Evolutionary conservation across 1,140 invertebrate species (phyloP), one percentile per base, ranked within the genome.

Genomic region (Drosophila malerkotliana): DNA sequence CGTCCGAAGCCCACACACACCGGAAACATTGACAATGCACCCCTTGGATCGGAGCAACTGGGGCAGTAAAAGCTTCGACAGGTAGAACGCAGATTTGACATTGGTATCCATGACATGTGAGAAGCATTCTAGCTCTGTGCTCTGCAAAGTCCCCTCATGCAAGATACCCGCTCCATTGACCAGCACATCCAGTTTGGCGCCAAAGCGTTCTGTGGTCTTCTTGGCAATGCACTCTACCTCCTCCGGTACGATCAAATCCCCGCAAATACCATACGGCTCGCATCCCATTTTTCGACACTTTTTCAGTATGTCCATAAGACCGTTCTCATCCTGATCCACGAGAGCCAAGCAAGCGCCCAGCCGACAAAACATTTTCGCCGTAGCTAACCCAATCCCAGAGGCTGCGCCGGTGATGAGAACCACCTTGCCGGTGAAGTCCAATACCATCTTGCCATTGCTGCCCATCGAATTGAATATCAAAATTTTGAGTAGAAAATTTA

Each of bases 11-110:
- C 97, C 97, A 85, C 94, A 95, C 0, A 98, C 96, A 90, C 97
- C 98, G 7, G 97, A 98, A 0, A 98, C 95, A 92, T 98, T 98
- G 0, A 99, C 96, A 58, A 98, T 95, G 72, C 94, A 96, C n/a
- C 97, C 97, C 92, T 97, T 96, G 0, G 94, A 94, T 90, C 95
- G 93, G 1, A 97, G 92, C 10, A 99, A 92, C 92, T 98, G 94
- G 1, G 98, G 97, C 0, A 96, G 95, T 26, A 97, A 95, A 47
- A 98, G 81, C 94, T 95, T 96, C 1, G 96, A 98, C 58, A 98
- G 87, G 55, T 98, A 94, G 90, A 97, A 98, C 10, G 97, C 92
- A 8, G 97, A 94, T 45, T 96, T 94, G 2, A 98, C 95, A 92
- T 98, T 98, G 7, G 95, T 93, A 77, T 97, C 95, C 93, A 98